A percentile compares a stretch with the other conserved stretches of the same genome.
Evolutionary conservation across 2,113 vertebrate species (phyloP).

Genomic region (Zapus hudsonius): DNA sequence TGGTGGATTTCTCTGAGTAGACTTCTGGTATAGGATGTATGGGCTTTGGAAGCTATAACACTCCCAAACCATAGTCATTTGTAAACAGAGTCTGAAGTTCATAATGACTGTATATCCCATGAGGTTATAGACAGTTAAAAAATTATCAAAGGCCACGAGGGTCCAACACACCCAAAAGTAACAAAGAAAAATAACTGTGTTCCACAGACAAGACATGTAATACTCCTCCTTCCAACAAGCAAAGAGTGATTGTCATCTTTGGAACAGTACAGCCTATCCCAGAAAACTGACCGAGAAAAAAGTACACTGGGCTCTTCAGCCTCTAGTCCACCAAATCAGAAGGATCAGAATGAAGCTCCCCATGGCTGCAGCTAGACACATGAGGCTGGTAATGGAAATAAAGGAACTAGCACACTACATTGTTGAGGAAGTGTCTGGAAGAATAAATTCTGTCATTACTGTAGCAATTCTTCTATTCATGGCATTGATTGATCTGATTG

Average conservation of each 20-base stretch:
- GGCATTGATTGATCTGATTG: not conserved
- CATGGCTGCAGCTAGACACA: not conserved
- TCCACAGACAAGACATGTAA: slow-evolving; percentile 42
- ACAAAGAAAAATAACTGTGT: slow-evolving; percentile 59
- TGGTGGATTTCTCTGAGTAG: slow-evolving; percentile 38
- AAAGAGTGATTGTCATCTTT: slow-evolving; percentile 48
- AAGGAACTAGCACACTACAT: not conserved
- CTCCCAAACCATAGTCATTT: slow-evolving; percentile 2
- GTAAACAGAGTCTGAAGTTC: slow-evolving; percentile 7
- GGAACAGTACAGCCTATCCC: slow-evolving; percentile 27
- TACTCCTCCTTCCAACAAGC: not conserved
- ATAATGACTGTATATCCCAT: slow-evolving; percentile 37
- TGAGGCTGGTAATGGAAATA: not conserved
- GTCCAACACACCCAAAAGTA: slow-evolving; percentile 49
- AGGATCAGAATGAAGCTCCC: slow-evolving; percentile 48
- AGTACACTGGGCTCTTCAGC: slow-evolving; percentile 56
- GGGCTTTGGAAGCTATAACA: not conserved
- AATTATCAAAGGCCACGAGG: slow-evolving; percentile 55
- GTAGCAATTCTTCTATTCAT: slow-evolving; percentile 62
- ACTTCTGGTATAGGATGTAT: slow-evolving; percentile 29
- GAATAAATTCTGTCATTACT: slow-evolving; percentile 41
- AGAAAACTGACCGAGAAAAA: slow-evolving; percentile 61
- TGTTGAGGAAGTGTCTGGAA: slow-evolving; percentile 29
- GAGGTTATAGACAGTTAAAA: slow-evolving; percentile 58
- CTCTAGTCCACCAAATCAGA: slow-evolving; percentile 7